phyloP scores from a whole-genome alignment of 2,888 invertebrate genomes.

The Drosophila borborema region DNA sequence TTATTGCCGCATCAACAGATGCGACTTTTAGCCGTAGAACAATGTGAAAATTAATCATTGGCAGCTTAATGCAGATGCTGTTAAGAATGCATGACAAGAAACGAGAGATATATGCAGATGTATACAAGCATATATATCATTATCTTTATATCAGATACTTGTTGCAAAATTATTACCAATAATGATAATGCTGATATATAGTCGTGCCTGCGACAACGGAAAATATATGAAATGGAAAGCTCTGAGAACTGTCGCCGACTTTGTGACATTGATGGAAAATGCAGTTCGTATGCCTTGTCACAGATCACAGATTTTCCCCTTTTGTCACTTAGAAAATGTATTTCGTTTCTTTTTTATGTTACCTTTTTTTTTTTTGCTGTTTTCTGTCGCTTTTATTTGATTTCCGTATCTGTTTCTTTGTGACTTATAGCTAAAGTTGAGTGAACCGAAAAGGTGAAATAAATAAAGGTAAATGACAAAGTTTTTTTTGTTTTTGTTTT shows the following conservation, averaged over 20 bases:
- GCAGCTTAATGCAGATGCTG: slow-evolving; percentile 53
- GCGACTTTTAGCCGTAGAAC: slow-evolving; percentile 59
- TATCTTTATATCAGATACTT: slow-evolving; percentile 48
- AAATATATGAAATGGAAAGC: background rate
- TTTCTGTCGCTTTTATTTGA: slow-evolving; percentile 39
- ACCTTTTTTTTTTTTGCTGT: slow-evolving; percentile 1
- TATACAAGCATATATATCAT: slow-evolving; percentile 27
- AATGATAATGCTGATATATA: slow-evolving; percentile 34
- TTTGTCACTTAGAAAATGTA: slow-evolving; percentile 65
- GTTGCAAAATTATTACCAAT: slow-evolving; percentile 46
- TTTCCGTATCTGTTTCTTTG: slow-evolving; percentile 66
- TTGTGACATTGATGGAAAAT: slow-evolving; percentile 61
- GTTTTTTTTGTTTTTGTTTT: background rate
- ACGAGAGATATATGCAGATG: slow-evolving; percentile 20
- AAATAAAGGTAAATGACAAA: slow-evolving; percentile 16
- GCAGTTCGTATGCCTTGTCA: slow-evolving; percentile 31
- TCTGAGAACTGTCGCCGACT: slow-evolving; percentile 12
- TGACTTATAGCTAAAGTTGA: slow-evolving; percentile 55
- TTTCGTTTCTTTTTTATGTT: slow-evolving; percentile 1
- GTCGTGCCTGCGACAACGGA: background rate
- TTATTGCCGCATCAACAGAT: slow-evolving; percentile 74
- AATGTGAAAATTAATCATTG: slow-evolving; percentile 73
- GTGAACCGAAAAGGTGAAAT: slow-evolving; percentile 50
- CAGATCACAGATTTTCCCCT: slow-evolving; percentile 32
- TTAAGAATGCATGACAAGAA: slow-evolving; percentile 25